These are phyloP conservation scores for Xenopus borealis DNA, from an alignment of 2,113 vertebrate genomes.

Conservation along the genomic window DNA sequence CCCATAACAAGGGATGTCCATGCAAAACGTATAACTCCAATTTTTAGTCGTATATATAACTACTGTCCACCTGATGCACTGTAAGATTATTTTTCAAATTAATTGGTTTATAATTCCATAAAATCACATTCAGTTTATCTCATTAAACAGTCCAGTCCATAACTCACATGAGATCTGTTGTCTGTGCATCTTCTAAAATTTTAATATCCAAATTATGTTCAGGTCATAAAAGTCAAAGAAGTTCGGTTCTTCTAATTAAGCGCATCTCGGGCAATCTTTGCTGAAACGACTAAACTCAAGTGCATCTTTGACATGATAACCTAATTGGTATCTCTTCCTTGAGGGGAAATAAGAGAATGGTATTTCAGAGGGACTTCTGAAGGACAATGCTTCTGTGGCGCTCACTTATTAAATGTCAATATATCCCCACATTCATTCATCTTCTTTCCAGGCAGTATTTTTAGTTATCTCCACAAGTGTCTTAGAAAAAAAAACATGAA, in stretches of 20 bases:
- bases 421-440: no score
- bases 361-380: not conserved
- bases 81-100: not conserved
- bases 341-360: fast-evolving
- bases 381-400: no score
- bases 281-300: conserved; percentile 8
- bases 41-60: no score
- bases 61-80: no score
- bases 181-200: conserved; percentile 2
- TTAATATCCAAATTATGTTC: conserved; percentile 13
- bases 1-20: no score
- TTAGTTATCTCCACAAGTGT: no score
- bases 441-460: no score
- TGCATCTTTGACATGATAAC: conserved; percentile 4
- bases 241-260: conserved; percentile 10
- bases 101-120: conserved; percentile 1
- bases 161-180: not conserved
- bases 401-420: no score
- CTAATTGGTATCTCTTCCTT: not conserved
- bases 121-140: not conserved
- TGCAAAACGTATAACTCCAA: no score
- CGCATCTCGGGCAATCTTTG: not conserved
- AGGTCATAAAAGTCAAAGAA: not conserved
- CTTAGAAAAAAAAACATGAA: no score
- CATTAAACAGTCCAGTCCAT: not conserved